These are phyloP conservation scores for Forbesichthys papilliferus DNA, from an alignment of 2,113 vertebrate genomes.

Conservation along the genomic window DNA sequence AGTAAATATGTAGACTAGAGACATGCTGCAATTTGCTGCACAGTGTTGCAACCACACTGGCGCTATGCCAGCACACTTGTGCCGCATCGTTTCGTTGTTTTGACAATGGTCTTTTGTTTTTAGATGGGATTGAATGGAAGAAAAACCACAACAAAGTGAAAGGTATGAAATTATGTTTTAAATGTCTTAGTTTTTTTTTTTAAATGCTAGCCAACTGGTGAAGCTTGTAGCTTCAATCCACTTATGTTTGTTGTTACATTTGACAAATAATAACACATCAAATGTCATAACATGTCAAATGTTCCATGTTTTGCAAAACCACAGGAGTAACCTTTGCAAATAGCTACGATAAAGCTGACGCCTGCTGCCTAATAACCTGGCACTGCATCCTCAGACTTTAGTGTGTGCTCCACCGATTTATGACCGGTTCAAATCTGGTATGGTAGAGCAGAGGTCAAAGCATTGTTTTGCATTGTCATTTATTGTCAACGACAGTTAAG, in stretches of 20 bases:
- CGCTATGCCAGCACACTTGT: neutral
- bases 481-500: neutral
- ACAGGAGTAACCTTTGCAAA: neutral
- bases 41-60: neutral
- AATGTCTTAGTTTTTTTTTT: neutral
- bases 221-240: neutral
- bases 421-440: constrained; percentile 28
- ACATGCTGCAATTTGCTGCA: neutral
- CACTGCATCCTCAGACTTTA: constrained; percentile 59
- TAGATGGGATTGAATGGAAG: constrained; percentile 66
- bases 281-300: too few relatives aligned
- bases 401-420: constrained; percentile 49
- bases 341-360: constrained; percentile 20
- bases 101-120: constrained; percentile 39
- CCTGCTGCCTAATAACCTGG: constrained; percentile 40
- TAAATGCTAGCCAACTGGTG: neutral
- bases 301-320: neutral
- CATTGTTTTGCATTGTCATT: constrained; percentile 4
- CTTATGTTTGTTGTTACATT: neutral
- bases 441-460: neutral
- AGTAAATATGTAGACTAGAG: too few relatives aligned
- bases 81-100: neutral
- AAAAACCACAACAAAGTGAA: constrained; percentile 46
- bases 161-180: constrained; percentile 50
- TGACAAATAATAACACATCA: neutral